These are phyloP conservation scores for Odontocolon sp. DNA, from an alignment of 2,888 invertebrate species.

Conservation along the genomic window DNA sequence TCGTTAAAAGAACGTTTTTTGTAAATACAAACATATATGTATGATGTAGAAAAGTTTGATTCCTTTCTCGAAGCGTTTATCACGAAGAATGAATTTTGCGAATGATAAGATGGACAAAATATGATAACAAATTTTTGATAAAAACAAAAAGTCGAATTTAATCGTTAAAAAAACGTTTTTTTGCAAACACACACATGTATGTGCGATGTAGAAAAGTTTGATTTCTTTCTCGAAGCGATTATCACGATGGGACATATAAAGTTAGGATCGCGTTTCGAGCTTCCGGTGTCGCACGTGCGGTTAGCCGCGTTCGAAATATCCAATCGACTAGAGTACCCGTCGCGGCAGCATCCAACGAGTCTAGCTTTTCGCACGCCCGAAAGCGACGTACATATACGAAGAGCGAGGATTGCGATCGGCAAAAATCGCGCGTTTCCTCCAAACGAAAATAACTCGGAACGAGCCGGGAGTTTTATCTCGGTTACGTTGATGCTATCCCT, in stretches of 20 bases:
- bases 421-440: constrained; percentile 42
- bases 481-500: constrained; percentile 19
- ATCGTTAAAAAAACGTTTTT: not conserved
- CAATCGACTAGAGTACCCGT: constrained; percentile 46
- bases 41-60: not conserved
- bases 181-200: not conserved
- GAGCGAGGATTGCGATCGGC: constrained; percentile 30
- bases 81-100: not conserved
- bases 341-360: not conserved
- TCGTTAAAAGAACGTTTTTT: not conserved
- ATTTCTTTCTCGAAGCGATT: constrained; percentile 23
- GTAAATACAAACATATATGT: not conserved
- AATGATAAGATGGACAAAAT: too few relatives aligned
- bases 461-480: constrained; percentile 46
- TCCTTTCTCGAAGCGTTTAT: too few relatives aligned
- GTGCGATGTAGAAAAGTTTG: not conserved
- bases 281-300: constrained; percentile 54
- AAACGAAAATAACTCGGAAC: constrained; percentile 52
- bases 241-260: constrained; percentile 29
- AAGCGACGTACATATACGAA: not conserved
- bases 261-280: constrained; percentile 37
- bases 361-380: constrained; percentile 4
- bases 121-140: not conserved
- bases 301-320: constrained; percentile 47
- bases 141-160: not conserved